These are phyloP conservation scores for Propsilocerus akamusi DNA, from an alignment of 1,140 invertebrate genomes.

Conservation along the genomic window DNA sequence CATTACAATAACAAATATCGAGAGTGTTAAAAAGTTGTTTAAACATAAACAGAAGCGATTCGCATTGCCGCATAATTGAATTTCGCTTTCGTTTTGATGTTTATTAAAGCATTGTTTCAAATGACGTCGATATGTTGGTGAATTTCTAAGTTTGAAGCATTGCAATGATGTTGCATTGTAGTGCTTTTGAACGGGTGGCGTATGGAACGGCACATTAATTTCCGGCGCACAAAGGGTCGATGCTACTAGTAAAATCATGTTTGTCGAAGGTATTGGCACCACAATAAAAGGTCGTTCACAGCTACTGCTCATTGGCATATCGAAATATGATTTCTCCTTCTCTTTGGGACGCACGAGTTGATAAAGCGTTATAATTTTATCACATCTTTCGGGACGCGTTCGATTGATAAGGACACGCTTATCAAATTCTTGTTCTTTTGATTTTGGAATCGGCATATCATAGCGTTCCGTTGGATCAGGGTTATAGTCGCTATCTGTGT, in stretches of 20 bases:
- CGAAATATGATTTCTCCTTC: conserved; percentile 16
- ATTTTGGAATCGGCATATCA: conserved; percentile 20
- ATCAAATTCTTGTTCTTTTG: conserved; percentile 21
- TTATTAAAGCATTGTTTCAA: neutral
- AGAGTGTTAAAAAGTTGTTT: too few species aligned
- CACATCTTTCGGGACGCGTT: conserved; percentile 17
- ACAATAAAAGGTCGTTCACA: conserved; percentile 50
- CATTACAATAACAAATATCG: too few species aligned
- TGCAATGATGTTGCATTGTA: neutral
- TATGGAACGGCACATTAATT: conserved; percentile 17
- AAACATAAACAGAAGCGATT: neutral
- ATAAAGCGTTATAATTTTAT: conserved; percentile 13
- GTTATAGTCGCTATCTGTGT: conserved; percentile 10
- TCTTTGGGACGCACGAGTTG: conserved; percentile 24
- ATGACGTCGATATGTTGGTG: neutral
- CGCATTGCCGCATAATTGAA: neutral
- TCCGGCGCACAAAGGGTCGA: conserved; percentile 41
- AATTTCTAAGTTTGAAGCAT: neutral
- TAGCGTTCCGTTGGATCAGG: conserved; percentile 22
- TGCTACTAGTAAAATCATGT: conserved; percentile 66
- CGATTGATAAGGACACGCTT: conserved; percentile 20
- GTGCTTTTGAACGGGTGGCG: neutral
- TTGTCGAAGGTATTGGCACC: conserved; percentile 60
- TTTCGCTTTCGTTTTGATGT: neutral
- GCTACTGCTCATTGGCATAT: neutral